Evolutionary conservation across 1,140 invertebrate species (phyloP).

Genomic region (Melitaea cinxia): DNA sequence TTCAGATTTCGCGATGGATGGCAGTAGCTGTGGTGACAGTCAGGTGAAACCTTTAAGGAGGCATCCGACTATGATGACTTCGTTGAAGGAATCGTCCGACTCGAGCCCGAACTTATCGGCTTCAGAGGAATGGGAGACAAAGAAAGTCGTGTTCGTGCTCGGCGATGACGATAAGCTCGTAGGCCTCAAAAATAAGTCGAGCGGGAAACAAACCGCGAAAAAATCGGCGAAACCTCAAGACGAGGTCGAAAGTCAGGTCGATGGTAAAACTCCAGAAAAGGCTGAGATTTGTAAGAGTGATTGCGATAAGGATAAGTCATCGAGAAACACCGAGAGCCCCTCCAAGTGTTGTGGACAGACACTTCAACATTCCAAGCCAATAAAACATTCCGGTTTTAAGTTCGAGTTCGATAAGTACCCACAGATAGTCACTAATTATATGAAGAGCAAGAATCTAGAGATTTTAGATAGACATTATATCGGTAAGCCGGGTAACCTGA

Average conservation of each 20-base stretch:
- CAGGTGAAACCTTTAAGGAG: conserved; percentile 42
- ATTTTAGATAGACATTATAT: conserved; percentile 84
- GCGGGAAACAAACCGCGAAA: conserved; percentile 64
- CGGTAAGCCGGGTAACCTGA: conserved; percentile 82
- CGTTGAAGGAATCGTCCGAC: conserved; percentile 55
- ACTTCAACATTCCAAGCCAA: conserved; percentile 82
- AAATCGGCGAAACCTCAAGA: conserved; percentile 60
- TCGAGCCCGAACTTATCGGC: conserved; percentile 58
- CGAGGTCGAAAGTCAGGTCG: conserved; percentile 50
- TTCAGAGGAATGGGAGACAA: conserved; percentile 55
- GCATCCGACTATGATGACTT: conserved; percentile 58
- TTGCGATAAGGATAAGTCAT: conserved; percentile 43
- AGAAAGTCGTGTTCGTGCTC: conserved; percentile 87
- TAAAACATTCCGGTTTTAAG: conserved; percentile 86
- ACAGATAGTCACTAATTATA: conserved; percentile 86
- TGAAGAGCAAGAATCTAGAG: conserved; percentile 87
- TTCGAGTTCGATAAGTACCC: conserved; percentile 87
- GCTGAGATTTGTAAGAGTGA: conserved; percentile 42
- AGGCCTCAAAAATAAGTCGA: conserved; percentile 80
- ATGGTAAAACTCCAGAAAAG: conserved; percentile 36
- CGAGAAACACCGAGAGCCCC: conserved; percentile 48
- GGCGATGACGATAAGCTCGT: conserved; percentile 88
- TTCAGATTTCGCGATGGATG: conserved; percentile 43
- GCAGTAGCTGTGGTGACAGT: conserved; percentile 23
- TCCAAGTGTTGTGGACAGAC: conserved; percentile 74